phyloP scores from a whole-genome alignment of 2,797 vertebrate species.

The Centropyge bicolor region DNA sequence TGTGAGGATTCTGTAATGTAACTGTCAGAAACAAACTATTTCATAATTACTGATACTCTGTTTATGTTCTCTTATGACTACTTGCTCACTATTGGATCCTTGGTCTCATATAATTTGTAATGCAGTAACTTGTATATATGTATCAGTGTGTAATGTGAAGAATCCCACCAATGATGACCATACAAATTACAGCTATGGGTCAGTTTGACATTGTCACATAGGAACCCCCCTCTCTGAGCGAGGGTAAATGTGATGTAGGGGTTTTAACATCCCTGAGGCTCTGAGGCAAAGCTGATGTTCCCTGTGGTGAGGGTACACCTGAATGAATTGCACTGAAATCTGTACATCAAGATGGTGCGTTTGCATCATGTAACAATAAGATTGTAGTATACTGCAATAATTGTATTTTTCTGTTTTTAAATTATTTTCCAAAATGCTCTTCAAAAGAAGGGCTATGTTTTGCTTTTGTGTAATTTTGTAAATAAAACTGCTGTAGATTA shows the following conservation, averaged over 20 bases:
- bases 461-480: constrained; percentile 95
- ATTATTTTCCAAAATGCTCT: constrained; percentile 87
- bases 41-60: constrained; percentile 57
- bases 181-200: constrained; percentile 54
- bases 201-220: constrained; percentile 52
- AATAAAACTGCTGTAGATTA: constrained; percentile 94
- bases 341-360: constrained; percentile 94
- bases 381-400: constrained; percentile 99
- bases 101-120: constrained; percentile 69
- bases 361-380: constrained; percentile 94
- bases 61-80: constrained; percentile 72
- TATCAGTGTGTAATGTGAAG: constrained; percentile 83
- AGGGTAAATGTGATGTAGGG: constrained; percentile 42
- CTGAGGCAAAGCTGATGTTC: constrained; percentile 66
- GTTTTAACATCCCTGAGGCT: constrained; percentile 49
- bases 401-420: constrained; percentile 94
- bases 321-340: constrained; percentile 98
- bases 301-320: constrained; percentile 70
- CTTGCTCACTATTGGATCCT: constrained; percentile 69
- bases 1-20: constrained; percentile 61
- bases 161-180: constrained; percentile 67
- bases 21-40: constrained; percentile 45
- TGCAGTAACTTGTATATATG: constrained; percentile 78
- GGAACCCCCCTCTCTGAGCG: constrained; percentile 15
- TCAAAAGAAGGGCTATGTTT: constrained; percentile 81